A percentile compares a stretch with the other conserved stretches of the same genome.
These are phyloP conservation scores for Lasioglossum baleicum DNA, from an alignment of 1,140 invertebrate species.

Conservation along the genomic window DNA sequence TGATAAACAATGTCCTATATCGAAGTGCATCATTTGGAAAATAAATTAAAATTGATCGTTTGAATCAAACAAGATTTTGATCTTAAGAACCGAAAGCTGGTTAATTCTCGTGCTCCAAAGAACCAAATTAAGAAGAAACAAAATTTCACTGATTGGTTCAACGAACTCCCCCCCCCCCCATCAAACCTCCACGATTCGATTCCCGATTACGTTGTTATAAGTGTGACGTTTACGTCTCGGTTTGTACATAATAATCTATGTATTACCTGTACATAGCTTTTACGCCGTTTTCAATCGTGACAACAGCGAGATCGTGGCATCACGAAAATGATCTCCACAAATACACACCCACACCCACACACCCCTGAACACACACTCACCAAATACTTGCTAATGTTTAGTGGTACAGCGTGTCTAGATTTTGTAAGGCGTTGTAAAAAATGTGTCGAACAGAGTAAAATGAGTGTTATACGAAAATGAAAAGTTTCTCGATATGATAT, in stretches of 20 bases:
- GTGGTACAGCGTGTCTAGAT: conserved; percentile 44
- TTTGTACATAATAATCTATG: conserved; percentile 52
- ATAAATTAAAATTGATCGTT: too few relatives aligned
- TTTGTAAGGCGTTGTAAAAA: conserved; percentile 59
- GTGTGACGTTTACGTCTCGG: conserved; percentile 37
- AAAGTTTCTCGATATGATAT: conserved; percentile 35
- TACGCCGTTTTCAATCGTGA: conserved; percentile 14
- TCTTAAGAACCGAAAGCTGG: not conserved
- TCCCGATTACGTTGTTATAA: conserved; percentile 43
- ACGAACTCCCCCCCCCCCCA: not conserved
- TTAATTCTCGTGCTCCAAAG: not conserved
- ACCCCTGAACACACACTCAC: conserved; percentile 7
- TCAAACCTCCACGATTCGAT: conserved; percentile 16
- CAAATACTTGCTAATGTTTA: conserved; percentile 32
- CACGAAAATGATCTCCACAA: conserved; percentile 8
- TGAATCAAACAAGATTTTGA: too few relatives aligned
- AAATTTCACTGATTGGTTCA: conserved; percentile 1
- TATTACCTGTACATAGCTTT: conserved; percentile 36
- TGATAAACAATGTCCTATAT: too few relatives aligned
- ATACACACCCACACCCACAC: too few relatives aligned
- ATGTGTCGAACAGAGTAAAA: conserved; percentile 28
- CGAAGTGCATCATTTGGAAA: too few relatives aligned
- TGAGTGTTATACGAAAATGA: conserved; percentile 47
- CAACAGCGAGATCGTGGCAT: conserved; percentile 23
- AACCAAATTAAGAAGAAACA: not conserved